Evolutionary conservation across 2,113 vertebrate species (phyloP).

Genomic region (Hydrochoerus hydrochaeris): DNA sequence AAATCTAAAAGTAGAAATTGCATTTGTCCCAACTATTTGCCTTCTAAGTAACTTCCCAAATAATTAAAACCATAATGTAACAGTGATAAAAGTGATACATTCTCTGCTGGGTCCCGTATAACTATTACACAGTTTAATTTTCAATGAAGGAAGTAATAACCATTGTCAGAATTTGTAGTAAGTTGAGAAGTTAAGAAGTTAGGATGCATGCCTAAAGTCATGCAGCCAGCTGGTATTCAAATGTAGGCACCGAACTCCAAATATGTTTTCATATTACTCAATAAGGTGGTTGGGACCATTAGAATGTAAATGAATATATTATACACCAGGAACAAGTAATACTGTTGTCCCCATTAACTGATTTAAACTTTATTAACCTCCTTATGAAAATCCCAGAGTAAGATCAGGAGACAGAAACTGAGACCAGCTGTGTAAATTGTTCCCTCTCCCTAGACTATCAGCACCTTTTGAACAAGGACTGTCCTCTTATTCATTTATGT

Average conservation of each 20-base stretch:
- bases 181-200: neutral
- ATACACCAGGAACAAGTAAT: neutral
- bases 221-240: neutral
- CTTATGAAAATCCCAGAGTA: neutral
- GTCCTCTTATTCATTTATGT: neutral
- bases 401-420: neutral
- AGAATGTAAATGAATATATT: neutral
- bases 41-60: neutral
- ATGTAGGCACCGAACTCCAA: neutral
- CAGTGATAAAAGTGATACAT: neutral
- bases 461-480: neutral
- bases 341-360: neutral
- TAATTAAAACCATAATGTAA: neutral
- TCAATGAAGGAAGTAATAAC: neutral
- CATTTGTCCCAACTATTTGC: neutral
- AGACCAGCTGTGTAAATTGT: neutral
- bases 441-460: neutral
- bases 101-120: neutral
- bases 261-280: neutral
- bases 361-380: neutral
- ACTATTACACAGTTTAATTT: neutral
- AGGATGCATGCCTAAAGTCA: neutral
- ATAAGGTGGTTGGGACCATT: neutral
- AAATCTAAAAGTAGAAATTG: neutral
- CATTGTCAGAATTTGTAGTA: neutral